Base-by-base conservation (phyloP, 2,113 vertebrate genomes). In the Muntiacus muntjak region DNA sequence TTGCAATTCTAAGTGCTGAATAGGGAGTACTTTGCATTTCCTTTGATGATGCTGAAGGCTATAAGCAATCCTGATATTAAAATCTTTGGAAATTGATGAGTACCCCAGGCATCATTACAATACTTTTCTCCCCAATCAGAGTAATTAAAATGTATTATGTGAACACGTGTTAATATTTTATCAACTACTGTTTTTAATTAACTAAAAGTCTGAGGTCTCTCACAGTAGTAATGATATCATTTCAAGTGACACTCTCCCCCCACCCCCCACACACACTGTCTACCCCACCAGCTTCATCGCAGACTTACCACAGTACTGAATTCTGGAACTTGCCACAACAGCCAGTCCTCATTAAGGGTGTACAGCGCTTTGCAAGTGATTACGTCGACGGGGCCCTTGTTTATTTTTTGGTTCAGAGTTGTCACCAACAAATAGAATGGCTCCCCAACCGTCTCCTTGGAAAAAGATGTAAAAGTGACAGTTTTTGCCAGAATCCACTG, bases 341-440 rank as follows among this genome's bases (percentile, higher is more conserved):
- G 99, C 99, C 99, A 99, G 99, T 99, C 99, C 98, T 99, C 99
- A 0, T 99, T 99, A 26, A 99, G 99, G 0, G 99, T 99, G 98
- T 99, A 99, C 50, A 99, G 98, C 8, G 99, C 99, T 98, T 99
- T 99, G 98, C 99, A 99, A 4, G 99, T 99, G 96, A 99, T 99
- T 0, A 99, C 99, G 0, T 99, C 99, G 50, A 99, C 99, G 0
- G 99, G 99, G 5, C 99, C 99, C 98, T 99, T 99, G 88, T 99
- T 99, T 67, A 99, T 99, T 98, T 99, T 99, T 98, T 99, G 99
- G 79, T 99, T 99, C 97, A 99, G 98, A 16, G 99, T 99, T 30
- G 99, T 99, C 97, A 99, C 99, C 97, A 99, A 98, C 96, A 99
- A 98, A 98, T 99, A 99, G 98, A 99, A 98, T 1, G 99, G 99